phyloP scores from a whole-genome alignment of 2,113 vertebrate genomes.

The Anhinga rufa region DNA sequence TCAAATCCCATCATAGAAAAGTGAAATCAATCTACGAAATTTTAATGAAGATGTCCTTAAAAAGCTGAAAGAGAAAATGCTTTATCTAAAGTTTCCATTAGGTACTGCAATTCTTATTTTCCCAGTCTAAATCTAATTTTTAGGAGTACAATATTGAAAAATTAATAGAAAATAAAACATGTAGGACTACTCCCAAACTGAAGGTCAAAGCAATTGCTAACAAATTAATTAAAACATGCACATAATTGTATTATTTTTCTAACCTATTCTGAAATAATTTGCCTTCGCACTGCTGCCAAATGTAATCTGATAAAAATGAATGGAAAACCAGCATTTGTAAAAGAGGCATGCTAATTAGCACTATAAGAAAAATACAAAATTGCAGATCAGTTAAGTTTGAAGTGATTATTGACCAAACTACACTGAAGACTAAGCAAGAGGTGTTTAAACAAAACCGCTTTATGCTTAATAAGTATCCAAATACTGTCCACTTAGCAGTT shows the following conservation, averaged over 20 bases:
- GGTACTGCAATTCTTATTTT: not conserved
- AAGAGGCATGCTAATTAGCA: not conserved
- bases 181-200: not conserved
- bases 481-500: not conserved
- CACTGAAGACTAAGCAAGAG: not conserved
- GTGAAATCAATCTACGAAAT: not conserved
- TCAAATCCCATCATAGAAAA: not conserved
- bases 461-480: not conserved
- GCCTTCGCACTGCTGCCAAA: not conserved
- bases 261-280: not conserved
- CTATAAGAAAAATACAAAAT: not conserved
- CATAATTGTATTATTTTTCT: not conserved
- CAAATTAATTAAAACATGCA: not conserved
- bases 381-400: not conserved
- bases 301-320: not conserved
- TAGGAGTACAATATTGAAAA: not conserved
- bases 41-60: not conserved
- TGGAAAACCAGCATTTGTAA: not conserved
- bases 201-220: not conserved
- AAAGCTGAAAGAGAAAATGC: not conserved
- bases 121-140: not conserved
- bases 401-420: not conserved
- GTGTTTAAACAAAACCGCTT: not conserved
- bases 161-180: not conserved
- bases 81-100: not conserved